Percentiles rank a stretch among this genome's conserved stretches.
Conservation (phyloP, 2,797 vertebrate genomes). For the Hylomyscus alleni region DNA sequence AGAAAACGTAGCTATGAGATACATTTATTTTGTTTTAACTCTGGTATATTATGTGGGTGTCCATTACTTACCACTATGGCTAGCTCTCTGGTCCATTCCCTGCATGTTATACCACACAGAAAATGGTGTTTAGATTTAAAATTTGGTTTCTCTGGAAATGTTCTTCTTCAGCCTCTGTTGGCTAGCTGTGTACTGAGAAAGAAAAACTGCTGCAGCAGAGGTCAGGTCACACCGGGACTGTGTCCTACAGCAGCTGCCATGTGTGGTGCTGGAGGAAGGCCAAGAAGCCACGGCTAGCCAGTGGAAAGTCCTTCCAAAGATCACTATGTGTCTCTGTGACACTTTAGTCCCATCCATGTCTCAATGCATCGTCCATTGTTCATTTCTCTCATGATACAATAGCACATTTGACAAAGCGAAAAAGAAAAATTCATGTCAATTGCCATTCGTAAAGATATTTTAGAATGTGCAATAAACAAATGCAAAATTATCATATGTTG, state of each 20-base stretch:
- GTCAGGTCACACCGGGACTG: neutral
- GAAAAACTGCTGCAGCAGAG: neutral
- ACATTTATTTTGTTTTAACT: neutral
- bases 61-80: neutral
- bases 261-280: neutral
- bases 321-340: neutral
- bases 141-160: neutral
- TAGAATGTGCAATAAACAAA: conserved; percentile 62
- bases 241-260: neutral
- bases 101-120: neutral
- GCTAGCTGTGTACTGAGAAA: neutral
- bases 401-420: conserved; percentile 9
- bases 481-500: conserved; percentile 40
- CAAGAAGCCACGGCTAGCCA: neutral
- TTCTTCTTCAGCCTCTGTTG: neutral
- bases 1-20: neutral
- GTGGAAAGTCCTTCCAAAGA: neutral
- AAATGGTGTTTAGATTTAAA: neutral
- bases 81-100: neutral
- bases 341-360: neutral
- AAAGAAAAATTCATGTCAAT: conserved; percentile 37
- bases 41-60: neutral
- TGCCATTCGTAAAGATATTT: conserved; percentile 50
- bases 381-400: neutral
- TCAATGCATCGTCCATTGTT: neutral